Evolutionary conservation across 2,113 vertebrate genomes (phyloP).

Genomic region (Mustelus asterias): DNA sequence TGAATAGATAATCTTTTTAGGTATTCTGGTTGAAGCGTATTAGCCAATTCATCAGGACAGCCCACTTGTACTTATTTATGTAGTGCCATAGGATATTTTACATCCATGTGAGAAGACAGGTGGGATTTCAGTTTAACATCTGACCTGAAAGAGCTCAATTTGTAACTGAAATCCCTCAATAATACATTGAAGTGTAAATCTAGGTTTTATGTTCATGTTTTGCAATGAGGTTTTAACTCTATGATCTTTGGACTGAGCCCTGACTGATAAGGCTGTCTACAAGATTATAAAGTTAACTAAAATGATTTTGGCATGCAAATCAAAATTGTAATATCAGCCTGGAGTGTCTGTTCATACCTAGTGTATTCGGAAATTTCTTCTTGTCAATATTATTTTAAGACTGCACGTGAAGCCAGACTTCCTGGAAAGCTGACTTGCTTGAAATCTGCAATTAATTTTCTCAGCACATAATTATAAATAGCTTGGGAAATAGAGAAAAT

Average conservation of each 20-base stretch:
- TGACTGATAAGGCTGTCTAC: background rate
- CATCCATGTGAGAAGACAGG: background rate
- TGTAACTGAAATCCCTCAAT: background rate
- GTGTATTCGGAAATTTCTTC: background rate
- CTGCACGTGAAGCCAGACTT: background rate
- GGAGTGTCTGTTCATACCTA: background rate
- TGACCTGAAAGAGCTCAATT: background rate
- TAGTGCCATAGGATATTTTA: background rate
- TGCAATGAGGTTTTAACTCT: background rate
- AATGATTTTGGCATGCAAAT: background rate
- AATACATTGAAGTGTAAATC: background rate
- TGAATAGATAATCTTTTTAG: background rate
- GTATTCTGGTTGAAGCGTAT: background rate
- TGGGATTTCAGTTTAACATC: background rate
- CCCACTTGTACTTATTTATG: background rate
- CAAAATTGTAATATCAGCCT: background rate
- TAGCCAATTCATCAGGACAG: background rate
- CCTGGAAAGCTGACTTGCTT: background rate
- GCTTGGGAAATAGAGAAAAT: background rate
- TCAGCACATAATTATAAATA: background rate
- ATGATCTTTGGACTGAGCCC: background rate
- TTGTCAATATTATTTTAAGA: background rate
- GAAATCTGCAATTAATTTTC: background rate
- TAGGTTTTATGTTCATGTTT: background rate
- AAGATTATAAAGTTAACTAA: background rate